phyloP scores from a whole-genome alignment of 2,797 vertebrate species.

The Pseudochromis fuscus region DNA sequence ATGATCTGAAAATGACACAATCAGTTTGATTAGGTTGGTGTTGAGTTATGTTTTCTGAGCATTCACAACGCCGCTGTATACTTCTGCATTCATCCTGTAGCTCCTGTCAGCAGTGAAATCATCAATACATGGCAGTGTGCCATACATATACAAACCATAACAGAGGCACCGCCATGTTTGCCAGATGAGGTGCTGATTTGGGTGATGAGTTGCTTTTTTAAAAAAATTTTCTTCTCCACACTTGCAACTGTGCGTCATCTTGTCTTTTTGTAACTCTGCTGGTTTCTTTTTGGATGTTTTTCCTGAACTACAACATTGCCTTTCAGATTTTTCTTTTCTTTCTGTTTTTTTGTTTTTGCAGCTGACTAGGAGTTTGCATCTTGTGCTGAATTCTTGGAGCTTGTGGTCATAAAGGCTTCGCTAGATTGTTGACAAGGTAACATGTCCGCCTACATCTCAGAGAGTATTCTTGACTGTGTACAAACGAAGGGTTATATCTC shows the following conservation, averaged over 20 bases:
- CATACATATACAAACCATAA: neutral
- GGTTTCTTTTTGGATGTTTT: neutral
- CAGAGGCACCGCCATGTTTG: neutral
- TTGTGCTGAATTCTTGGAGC: neutral
- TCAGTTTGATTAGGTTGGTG: neutral
- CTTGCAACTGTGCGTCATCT: too few species aligned
- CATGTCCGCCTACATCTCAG: neutral
- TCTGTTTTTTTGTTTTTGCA: neutral
- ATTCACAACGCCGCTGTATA: neutral
- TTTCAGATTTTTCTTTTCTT: too few species aligned
- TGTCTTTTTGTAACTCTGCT: too few species aligned
- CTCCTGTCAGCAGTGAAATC: slow-evolving; percentile 7
- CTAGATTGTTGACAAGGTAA: neutral
- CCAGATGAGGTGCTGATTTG: neutral
- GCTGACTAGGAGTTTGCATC: neutral
- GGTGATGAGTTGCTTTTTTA: neutral
- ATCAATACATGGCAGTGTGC: slow-evolving; percentile 3
- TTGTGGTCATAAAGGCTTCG: neutral
- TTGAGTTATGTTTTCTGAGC: neutral
- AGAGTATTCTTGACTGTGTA: neutral
- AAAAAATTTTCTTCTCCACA: too few species aligned
- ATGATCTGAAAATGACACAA: neutral
- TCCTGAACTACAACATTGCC: neutral
- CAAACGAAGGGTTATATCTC: neutral
- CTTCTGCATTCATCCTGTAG: neutral